Base-by-base conservation (phyloP, 2,797 vertebrate genomes). In the Eremophila alpestris region DNA sequence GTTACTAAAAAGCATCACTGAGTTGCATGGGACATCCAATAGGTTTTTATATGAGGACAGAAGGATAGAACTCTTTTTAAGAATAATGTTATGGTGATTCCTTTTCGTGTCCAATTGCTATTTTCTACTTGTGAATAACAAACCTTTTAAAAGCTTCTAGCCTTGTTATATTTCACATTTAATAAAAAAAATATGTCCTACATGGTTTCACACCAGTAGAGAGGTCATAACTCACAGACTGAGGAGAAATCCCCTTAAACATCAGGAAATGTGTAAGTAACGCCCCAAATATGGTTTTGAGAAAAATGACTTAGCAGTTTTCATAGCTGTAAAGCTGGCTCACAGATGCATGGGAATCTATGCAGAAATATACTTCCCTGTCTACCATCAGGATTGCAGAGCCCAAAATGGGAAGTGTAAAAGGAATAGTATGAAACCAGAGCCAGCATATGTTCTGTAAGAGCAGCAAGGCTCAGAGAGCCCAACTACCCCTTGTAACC, bases 251-350 rank as follows among this genome's bases (percentile, higher is more conserved):
- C 49, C 48, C 45, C 40, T 93, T 84, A 75, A 91, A 93, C 68
- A 95, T 40, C 64, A 93, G 89, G 75, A 83, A 79, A 58, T 83
- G 34, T 87, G 77, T 77, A 87, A 94, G 79, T 95, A 95, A 94
- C 76, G 80, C 83, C 70, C 95, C 29, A 27, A 83, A 83, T 59
- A 49, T 2, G 49, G 43, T 51, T 88, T 84, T 94, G 89, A 92
- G 85, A 78, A 92, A 94, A 92, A 59, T 83, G 95, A 96, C 90
- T 83, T 92, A 95, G 80, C 86, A 94, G 85, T 96, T 96, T 97
- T 93, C 95, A 69, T 92, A 94, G 76, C 78, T 96, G 90, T 81
- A 81, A 93, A 94, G 87, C 74, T 93, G 78, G 60, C 93, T 95
- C 67, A 82, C 67, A 89, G 80, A 64, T 43, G 56, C 60, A 67